These are phyloP conservation scores for Tigriopus japonicus DNA, from an alignment of 1,140 invertebrate species.

Conservation along the genomic window DNA sequence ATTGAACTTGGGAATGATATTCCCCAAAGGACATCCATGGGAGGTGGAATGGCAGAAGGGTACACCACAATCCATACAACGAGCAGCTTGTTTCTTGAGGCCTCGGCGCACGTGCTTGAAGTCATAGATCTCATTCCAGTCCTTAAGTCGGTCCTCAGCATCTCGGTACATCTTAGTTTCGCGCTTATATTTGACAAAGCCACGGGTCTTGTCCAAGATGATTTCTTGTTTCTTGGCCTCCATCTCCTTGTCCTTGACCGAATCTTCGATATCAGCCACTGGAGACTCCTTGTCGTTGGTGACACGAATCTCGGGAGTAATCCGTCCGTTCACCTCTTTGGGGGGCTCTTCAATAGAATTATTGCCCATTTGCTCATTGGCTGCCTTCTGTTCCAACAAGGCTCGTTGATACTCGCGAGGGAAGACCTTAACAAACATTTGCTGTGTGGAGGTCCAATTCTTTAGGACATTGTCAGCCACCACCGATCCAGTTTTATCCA, in stretches of 20 bases:
- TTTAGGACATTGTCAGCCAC: slow-evolving; percentile 57
- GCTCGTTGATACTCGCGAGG: slow-evolving; percentile 90
- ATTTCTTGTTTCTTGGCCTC: slow-evolving; percentile 56
- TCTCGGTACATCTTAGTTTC: slow-evolving; percentile 65
- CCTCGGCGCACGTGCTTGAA: slow-evolving; percentile 65
- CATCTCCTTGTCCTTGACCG: slow-evolving; percentile 47
- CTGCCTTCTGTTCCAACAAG: slow-evolving; percentile 29
- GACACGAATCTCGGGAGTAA: background rate
- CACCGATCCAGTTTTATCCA: slow-evolving; percentile 68
- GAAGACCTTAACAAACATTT: slow-evolving; percentile 85
- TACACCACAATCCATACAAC: slow-evolving; percentile 98
- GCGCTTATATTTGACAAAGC: slow-evolving; percentile 88
- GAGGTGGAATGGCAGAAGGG: slow-evolving; percentile 87
- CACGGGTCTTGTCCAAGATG: slow-evolving; percentile 71
- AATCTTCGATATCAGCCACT: slow-evolving; percentile 62
- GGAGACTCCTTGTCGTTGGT: background rate
- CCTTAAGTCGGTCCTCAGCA: slow-evolving; percentile 58
- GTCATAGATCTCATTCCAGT: slow-evolving; percentile 95
- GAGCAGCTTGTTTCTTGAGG: slow-evolving; percentile 71
- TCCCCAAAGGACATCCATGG: slow-evolving; percentile 90
- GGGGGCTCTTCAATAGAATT: slow-evolving; percentile 15
- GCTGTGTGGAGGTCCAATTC: slow-evolving; percentile 57
- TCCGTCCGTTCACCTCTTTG: background rate
- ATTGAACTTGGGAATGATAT: slow-evolving; percentile 99
- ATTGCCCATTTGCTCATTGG: slow-evolving; percentile 14